A percentile compares a stretch with the other conserved stretches of the same genome.
Evolutionary conservation across 2,888 invertebrate species (phyloP).

Genomic region (Brachyptera risi): DNA sequence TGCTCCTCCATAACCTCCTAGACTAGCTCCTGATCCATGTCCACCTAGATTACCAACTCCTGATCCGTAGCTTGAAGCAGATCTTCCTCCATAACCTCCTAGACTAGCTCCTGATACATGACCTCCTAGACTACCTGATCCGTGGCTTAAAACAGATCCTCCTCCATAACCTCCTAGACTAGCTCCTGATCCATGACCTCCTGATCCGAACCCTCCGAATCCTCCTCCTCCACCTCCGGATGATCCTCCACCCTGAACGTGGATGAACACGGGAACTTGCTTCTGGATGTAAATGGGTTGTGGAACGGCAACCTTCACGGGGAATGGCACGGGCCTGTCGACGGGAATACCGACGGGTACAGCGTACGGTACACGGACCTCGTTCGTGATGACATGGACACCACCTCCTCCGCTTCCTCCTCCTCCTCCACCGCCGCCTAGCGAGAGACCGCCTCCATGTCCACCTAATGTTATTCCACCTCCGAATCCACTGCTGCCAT

Average conservation of each 20-base stretch:
- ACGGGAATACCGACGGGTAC: conserved; percentile 18
- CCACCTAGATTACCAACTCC: too few species aligned
- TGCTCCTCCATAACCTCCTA: too few species aligned
- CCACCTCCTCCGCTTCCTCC: conserved; percentile 5
- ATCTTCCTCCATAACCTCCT: too few species aligned
- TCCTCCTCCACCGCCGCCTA: conserved; percentile 11
- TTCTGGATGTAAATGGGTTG: conserved; percentile 16
- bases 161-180: neutral
- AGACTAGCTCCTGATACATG: too few species aligned
- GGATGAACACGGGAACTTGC: conserved; percentile 27
- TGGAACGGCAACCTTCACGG: too few species aligned
- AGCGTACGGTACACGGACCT: conserved; percentile 16
- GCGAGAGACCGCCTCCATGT: neutral
- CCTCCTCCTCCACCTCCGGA: conserved; percentile 5
- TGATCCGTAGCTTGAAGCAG: too few species aligned
- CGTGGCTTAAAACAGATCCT: too few species aligned
- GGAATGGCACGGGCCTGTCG: conserved; percentile 21
- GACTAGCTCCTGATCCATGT: too few species aligned
- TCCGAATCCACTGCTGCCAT: neutral
- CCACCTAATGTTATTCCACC: neutral
- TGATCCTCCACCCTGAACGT: neutral
- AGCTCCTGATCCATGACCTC: neutral
- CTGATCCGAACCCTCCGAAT: neutral
- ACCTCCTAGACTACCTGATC: too few species aligned
- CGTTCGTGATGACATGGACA: conserved; percentile 11